Evolutionary conservation across 2,888 invertebrate genomes (phyloP).

Genomic region (Hermodice carunculata): DNA sequence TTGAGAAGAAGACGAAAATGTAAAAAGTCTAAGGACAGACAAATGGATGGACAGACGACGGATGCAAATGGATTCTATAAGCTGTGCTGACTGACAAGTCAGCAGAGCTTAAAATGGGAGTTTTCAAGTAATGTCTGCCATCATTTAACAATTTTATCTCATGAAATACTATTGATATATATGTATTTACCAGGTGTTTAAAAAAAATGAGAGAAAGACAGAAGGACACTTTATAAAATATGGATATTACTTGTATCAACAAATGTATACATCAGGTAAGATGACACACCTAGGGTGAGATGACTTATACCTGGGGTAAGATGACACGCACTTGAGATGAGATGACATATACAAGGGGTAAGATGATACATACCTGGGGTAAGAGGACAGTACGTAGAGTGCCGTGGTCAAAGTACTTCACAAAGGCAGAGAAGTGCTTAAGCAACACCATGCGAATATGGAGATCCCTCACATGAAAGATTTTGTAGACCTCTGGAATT

Average conservation of each 20-base stretch:
- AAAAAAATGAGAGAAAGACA: background rate
- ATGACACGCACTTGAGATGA: no score
- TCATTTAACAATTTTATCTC: background rate
- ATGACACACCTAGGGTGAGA: no score
- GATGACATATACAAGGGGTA: background rate
- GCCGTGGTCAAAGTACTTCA: slow-evolving; percentile 81
- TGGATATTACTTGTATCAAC: background rate
- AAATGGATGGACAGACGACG: no score
- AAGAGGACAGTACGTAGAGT: slow-evolving; percentile 83
- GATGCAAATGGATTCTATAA: no score
- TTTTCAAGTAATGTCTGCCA: background rate
- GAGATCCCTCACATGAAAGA: slow-evolving; percentile 86
- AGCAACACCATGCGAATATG: slow-evolving; percentile 85
- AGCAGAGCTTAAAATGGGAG: no score
- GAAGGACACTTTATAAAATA: background rate
- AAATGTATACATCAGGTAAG: no score
- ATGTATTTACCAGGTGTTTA: background rate
- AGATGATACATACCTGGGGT: slow-evolving; percentile 87
- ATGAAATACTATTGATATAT: background rate
- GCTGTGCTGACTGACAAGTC: no score
- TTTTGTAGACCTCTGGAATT: slow-evolving; percentile 76
- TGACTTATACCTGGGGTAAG: no score
- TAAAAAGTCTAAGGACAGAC: no score
- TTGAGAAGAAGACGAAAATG: no score
- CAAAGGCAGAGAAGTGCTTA: slow-evolving; percentile 82